Percentiles rank a stretch among this genome's conserved stretches.
Evolutionary conservation across 1,140 invertebrate species (phyloP).

Genomic region (Drosophila littoralis): DNA sequence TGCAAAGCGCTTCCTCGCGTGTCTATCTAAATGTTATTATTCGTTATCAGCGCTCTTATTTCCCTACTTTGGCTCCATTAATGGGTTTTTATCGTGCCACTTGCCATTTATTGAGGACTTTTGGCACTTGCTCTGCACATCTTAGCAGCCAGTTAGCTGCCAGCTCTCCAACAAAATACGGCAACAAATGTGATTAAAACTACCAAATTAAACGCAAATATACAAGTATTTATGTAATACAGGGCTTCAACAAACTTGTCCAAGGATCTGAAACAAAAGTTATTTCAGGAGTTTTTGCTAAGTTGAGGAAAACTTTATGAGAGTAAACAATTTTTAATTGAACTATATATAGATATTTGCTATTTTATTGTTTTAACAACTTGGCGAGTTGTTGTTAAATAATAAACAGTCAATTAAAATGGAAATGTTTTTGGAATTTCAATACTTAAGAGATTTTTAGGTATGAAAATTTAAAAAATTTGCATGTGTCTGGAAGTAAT

Average conservation of each 20-base stretch:
- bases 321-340: not conserved
- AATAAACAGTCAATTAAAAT: too few species aligned
- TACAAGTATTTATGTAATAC: too few species aligned
- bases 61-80: constrained; percentile 59
- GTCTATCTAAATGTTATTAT: constrained; percentile 77
- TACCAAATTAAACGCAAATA: constrained; percentile 52
- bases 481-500: too few species aligned
- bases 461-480: too few species aligned
- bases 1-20: constrained; percentile 75
- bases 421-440: too few species aligned
- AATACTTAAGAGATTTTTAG: too few species aligned
- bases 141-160: constrained; percentile 51
- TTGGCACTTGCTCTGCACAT: constrained; percentile 62
- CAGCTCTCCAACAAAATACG: constrained; percentile 9
- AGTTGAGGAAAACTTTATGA: not conserved
- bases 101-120: constrained; percentile 50
- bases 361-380: too few species aligned
- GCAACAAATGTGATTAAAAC: constrained; percentile 65
- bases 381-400: too few species aligned
- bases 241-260: too few species aligned
- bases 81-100: constrained; percentile 66
- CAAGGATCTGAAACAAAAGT: too few species aligned
- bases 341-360: too few species aligned
- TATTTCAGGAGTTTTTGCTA: too few species aligned
- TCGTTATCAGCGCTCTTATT: constrained; percentile 68